Conservation (phyloP, 2,113 vertebrate genomes). For the Apodemus sylvaticus region DNA sequence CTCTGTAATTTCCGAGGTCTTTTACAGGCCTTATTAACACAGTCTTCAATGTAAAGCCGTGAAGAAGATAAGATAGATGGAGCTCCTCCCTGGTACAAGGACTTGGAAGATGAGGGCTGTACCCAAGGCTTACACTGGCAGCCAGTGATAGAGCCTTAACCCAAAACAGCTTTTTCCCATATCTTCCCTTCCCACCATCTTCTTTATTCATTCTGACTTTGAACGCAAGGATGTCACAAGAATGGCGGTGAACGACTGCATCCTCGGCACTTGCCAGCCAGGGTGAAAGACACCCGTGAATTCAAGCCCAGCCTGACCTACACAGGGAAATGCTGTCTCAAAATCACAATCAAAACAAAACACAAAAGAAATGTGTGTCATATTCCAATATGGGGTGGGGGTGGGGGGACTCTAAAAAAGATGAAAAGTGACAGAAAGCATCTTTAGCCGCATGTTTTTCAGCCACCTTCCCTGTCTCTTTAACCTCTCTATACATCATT, state of each 20-base stretch:
- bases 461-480: neutral
- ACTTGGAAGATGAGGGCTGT: neutral
- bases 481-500: too few species aligned
- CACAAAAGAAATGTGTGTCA: neutral
- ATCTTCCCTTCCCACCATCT: neutral
- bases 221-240: neutral
- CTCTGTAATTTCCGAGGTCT: neutral
- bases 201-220: neutral
- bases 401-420: neutral
- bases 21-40: neutral
- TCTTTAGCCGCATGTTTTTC: too few species aligned
- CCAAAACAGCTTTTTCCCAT: neutral
- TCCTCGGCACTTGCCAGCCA: neutral
- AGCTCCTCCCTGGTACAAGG: neutral
- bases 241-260: neutral
- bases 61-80: neutral
- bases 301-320: neutral
- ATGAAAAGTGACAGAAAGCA: neutral
- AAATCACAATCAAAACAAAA: neutral
- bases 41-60: neutral
- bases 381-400: fast-evolving
- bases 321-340: neutral
- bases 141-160: neutral
- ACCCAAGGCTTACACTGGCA: neutral
- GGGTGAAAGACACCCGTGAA: neutral